Conservation (phyloP, 2,797 vertebrate species). For the Cheracebus regulus region DNA sequence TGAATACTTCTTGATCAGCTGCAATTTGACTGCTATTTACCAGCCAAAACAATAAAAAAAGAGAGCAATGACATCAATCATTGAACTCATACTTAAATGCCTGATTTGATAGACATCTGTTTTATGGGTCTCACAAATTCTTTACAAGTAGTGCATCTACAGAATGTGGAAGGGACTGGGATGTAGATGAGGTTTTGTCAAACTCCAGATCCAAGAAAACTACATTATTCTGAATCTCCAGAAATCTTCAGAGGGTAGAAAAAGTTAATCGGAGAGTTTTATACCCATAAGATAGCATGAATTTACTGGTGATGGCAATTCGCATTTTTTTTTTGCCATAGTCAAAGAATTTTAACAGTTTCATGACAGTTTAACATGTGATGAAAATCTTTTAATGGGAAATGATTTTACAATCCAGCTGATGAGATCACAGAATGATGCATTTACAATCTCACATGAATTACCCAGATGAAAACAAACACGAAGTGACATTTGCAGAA, state of each 20-base stretch:
- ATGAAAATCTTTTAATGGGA: constrained; percentile 72
- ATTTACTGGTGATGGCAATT: constrained; percentile 61
- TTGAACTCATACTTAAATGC: constrained; percentile 51
- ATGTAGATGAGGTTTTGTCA: constrained; percentile 32
- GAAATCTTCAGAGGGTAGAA: not conserved
- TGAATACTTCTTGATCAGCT: constrained; percentile 52
- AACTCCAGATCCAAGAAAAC: not conserved
- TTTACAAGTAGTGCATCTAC: constrained; percentile 16
- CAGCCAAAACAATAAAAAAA: constrained; percentile 14
- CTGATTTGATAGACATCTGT: constrained; percentile 51
- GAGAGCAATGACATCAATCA: constrained; percentile 4
- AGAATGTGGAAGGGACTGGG: not conserved
- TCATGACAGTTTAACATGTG: constrained; percentile 26
- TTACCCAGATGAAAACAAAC: constrained; percentile 72
- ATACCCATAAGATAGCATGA: not conserved
- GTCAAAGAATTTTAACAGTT: constrained; percentile 62
- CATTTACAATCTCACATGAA: constrained; percentile 71
- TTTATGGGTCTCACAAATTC: constrained; percentile 52
- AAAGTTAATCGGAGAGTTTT: constrained; percentile 9
- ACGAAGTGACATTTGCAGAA: constrained; percentile 68
- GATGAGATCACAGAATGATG: constrained; percentile 65
- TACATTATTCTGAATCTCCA: not conserved
- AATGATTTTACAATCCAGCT: constrained; percentile 61
- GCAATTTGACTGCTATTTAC: constrained; percentile 61
- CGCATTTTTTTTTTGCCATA: constrained; percentile 58